phyloP scores from a whole-genome alignment of 1,140 invertebrate genomes.

The Thaumatotibia leucotreta region DNA sequence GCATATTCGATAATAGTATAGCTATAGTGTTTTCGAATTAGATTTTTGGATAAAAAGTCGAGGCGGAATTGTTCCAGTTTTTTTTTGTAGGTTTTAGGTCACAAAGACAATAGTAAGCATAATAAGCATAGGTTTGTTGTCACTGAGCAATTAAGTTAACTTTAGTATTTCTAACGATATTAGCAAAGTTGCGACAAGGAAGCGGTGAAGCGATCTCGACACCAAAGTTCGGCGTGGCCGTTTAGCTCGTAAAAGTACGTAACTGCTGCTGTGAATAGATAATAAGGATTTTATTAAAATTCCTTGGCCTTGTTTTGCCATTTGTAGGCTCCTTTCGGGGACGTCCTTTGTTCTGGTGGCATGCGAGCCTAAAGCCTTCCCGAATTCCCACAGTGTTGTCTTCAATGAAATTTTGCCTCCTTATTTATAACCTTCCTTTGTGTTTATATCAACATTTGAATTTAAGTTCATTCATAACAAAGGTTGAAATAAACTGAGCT shows the following conservation, averaged over 20 bases:
- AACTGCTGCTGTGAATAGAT: conserved; percentile 64
- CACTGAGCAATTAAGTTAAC: conserved; percentile 37
- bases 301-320: conserved; percentile 59
- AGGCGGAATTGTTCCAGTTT: no score
- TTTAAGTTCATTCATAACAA: conserved; percentile 11
- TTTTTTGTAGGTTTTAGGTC: no score
- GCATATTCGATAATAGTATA: no score
- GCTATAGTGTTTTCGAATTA: no score
- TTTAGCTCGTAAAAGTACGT: conserved; percentile 60
- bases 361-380: conserved; percentile 37
- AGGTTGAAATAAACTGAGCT: neutral
- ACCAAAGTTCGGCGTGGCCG: conserved; percentile 37
- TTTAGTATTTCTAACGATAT: conserved; percentile 45
- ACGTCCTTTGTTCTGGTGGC: conserved; percentile 43
- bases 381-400: conserved; percentile 31
- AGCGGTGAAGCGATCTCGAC: conserved; percentile 31
- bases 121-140: conserved; percentile 11
- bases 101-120: no score
- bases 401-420: conserved; percentile 39
- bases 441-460: conserved; percentile 28
- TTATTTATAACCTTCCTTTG: conserved; percentile 28
- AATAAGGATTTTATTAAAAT: conserved; percentile 72
- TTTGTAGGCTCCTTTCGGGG: conserved; percentile 33
- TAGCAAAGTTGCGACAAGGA: conserved; percentile 44
- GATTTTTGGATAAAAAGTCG: no score